A percentile compares a stretch with the other conserved stretches of the same genome.
Evolutionary conservation across 2,113 vertebrate species (phyloP).

Genomic region (Scolopax mira): DNA sequence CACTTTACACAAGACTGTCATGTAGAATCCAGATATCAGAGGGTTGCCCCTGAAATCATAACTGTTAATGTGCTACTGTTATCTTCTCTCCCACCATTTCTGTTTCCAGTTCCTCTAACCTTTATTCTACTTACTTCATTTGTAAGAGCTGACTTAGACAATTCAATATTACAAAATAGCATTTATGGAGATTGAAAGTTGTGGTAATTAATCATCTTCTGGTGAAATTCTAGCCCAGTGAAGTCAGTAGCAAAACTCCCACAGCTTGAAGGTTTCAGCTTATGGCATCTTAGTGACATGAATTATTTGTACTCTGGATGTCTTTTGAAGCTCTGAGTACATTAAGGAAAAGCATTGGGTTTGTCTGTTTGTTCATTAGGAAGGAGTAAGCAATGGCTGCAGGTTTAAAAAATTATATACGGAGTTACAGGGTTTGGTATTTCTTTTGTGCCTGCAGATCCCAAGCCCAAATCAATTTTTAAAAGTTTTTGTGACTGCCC

Average conservation of each 20-base stretch:
- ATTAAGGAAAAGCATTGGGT: neutral
- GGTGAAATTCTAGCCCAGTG: neutral
- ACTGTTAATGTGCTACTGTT: neutral
- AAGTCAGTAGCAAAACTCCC: neutral
- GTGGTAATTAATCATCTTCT: neutral
- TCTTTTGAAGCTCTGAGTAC: neutral
- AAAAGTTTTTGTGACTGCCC: neutral
- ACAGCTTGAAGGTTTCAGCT: neutral
- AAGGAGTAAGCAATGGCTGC: neutral
- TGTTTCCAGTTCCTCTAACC: neutral
- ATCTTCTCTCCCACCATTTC: neutral
- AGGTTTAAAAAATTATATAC: neutral
- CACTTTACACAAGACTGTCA: neutral
- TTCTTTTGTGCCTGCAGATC: slow-evolving; percentile 30
- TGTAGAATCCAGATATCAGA: neutral
- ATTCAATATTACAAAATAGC: neutral
- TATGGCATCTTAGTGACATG: neutral
- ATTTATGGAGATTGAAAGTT: neutral
- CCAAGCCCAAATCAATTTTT: neutral
- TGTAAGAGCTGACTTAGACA: neutral
- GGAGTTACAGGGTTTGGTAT: neutral
- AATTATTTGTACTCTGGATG: neutral
- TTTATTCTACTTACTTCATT: neutral
- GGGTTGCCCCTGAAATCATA: neutral
- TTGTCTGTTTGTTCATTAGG: neutral